These are phyloP conservation scores for Drosophila eugracilis DNA, from an alignment of 1,140 invertebrate species.

Conservation along the genomic window DNA sequence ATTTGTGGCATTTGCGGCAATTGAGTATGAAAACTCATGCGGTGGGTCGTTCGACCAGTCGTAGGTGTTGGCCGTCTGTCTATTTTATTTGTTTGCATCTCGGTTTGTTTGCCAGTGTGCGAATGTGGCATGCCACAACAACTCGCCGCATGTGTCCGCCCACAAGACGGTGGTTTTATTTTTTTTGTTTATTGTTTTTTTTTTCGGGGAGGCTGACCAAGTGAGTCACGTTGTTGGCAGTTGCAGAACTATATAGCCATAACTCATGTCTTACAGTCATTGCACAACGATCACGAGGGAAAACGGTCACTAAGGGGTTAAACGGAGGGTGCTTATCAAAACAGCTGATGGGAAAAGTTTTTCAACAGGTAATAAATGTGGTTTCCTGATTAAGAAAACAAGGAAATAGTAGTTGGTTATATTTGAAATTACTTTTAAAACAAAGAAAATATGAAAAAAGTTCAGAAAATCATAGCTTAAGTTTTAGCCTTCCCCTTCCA, in stretches of 20 bases:
- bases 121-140: constrained; percentile 69
- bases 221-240: constrained; percentile 76
- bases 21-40: constrained; percentile 74
- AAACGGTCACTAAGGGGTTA: constrained; percentile 64
- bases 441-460: background rate
- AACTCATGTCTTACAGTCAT: constrained; percentile 63
- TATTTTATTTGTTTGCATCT: constrained; percentile 55
- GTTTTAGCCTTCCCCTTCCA: too few relatives aligned
- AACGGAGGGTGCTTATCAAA: constrained; percentile 43
- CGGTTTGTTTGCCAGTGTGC: constrained; percentile 33
- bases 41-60: constrained; percentile 62
- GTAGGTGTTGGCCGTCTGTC: constrained; percentile 74
- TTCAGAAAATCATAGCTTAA: too few relatives aligned
- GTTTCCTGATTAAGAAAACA: too few relatives aligned
- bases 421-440: too few relatives aligned
- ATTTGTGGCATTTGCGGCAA: constrained; percentile 81
- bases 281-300: constrained; percentile 37
- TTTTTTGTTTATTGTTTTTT: too few relatives aligned
- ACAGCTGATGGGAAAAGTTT: constrained; percentile 44
- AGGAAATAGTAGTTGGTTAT: too few relatives aligned
- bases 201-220: constrained; percentile 40
- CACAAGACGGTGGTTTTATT: constrained; percentile 34
- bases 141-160: constrained; percentile 70
- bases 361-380: too few relatives aligned
- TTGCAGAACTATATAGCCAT: constrained; percentile 35